Conservation (phyloP, 2,888 invertebrate species). For the Anthrax anthrax region DNA sequence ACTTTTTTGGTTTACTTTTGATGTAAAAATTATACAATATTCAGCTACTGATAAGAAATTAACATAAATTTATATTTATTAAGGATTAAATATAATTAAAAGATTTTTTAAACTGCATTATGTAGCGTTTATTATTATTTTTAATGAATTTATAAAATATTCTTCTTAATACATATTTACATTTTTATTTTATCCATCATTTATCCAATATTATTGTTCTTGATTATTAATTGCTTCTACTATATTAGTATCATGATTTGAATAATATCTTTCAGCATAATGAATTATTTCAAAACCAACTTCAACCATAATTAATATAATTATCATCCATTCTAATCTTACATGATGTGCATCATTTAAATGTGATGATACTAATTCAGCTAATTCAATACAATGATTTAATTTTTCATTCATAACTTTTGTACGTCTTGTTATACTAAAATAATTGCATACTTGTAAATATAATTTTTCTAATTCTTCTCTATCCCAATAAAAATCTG, state of each 20-base stretch:
- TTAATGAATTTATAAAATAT: no score
- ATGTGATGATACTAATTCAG: conserved; percentile 77
- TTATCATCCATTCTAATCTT: conserved; percentile 94
- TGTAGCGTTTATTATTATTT: no score
- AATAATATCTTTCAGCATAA: conserved; percentile 47
- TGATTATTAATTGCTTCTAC: no score
- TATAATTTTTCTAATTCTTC: conserved; percentile 78
- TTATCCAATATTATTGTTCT: no score
- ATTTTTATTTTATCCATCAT: no score
- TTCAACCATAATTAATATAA: conserved; percentile 87
- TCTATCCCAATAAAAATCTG: conserved; percentile 97
- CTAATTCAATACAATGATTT: conserved; percentile 83
- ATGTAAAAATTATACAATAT: no score
- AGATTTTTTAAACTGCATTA: no score
- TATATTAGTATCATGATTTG: not conserved
- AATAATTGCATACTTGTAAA: conserved; percentile 65
- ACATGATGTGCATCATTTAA: conserved; percentile 86
- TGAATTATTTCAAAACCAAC: conserved; percentile 76
- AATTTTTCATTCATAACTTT: conserved; percentile 94
- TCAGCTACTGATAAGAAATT: no score
- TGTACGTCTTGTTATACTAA: conserved; percentile 71
- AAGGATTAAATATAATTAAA: no score
- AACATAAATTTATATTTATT: no score
- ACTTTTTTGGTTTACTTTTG: no score
- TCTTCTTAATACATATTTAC: no score